phyloP scores from a whole-genome alignment of 1,140 invertebrate species.

The Melipona quadrifasciata region DNA sequence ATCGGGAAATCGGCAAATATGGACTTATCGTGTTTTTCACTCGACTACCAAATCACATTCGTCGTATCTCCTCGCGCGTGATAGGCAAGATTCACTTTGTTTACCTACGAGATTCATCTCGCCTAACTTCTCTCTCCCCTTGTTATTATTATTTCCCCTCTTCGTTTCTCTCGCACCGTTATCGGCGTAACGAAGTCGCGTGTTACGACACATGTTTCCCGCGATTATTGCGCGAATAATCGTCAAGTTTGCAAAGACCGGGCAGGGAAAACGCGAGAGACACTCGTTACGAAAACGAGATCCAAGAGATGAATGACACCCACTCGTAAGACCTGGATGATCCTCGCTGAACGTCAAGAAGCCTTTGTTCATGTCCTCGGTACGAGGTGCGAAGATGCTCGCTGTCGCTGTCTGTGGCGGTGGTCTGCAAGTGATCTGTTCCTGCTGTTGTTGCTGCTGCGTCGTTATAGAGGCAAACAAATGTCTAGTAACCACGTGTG shows the following conservation, averaged over 20 bases:
- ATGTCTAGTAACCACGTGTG: constrained; percentile 70
- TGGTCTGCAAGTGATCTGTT: constrained; percentile 76
- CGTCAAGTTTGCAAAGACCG: neutral
- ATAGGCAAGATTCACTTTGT: neutral
- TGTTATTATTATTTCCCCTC: neutral
- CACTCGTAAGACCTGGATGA: constrained; percentile 91
- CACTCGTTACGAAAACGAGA: neutral
- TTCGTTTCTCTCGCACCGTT: neutral
- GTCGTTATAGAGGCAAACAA: constrained; percentile 79
- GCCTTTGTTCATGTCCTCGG: constrained; percentile 96
- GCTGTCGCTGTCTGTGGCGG: constrained; percentile 86
- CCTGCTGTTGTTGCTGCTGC: constrained; percentile 68
- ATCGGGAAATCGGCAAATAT: neutral
- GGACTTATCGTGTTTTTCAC: neutral
- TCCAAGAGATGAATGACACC: constrained; percentile 77
- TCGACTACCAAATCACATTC: neutral
- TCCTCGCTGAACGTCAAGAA: constrained; percentile 94
- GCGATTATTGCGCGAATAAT: neutral
- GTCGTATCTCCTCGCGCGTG: neutral
- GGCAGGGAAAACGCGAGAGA: neutral
- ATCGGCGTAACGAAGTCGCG: neutral
- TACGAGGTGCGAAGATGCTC: constrained; percentile 91
- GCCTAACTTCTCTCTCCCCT: neutral
- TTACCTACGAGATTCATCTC: neutral
- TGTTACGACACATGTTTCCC: neutral